Base-by-base conservation (phyloP, 1,140 invertebrate species). In the Zaprionus gabonicus region DNA sequence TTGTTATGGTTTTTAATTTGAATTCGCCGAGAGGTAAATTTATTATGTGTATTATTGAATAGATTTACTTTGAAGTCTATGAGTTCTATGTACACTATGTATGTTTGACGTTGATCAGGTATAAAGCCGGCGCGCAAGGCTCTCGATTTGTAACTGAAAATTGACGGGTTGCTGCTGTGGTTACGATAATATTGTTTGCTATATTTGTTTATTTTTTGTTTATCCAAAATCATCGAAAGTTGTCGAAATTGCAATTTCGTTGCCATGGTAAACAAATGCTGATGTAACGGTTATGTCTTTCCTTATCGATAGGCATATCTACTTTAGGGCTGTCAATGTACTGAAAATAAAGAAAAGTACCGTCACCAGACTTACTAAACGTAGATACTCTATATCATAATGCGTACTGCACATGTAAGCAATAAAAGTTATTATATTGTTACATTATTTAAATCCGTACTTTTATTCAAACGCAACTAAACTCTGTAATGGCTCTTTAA, bases 111-210 rank as follows among this genome's bases (percentile, higher is more conserved):
- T 44, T 34, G 25, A 60, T 38, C 20, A 67, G 23, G 36, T 5
- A 56, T 13, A 74, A 68, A 85, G 79, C 84, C 83, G 83, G 83
- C 72, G 67, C 78, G 53, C 68, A 67, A 55, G 68, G 56, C 75
- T 82, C 60, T 79, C 49, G 34, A 76, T 71, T 73, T 82, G 27
- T 66, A 78, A 88, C 71, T 78, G 84, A 88, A 87, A 87, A 88
- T 55, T 80, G 51, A 60, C 44, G 56, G 81, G 51, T 63, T 87
- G 83, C 84, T 87, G 68, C 83, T 87, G 71, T 88, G 83, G 83
- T 87, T 81, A 87, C 83, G 71, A 51, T 49, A 65, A 68, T 66
- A 51, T 84, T 70, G 74, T 72, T 86, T 88, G 73, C 87, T 82
- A 86, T 64, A 76, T 82, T 79, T 82, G 80, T 82, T 82, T 71